Evolutionary conservation across 2,888 invertebrate genomes (phyloP).

Genomic region (Tetragonula carbonaria): DNA sequence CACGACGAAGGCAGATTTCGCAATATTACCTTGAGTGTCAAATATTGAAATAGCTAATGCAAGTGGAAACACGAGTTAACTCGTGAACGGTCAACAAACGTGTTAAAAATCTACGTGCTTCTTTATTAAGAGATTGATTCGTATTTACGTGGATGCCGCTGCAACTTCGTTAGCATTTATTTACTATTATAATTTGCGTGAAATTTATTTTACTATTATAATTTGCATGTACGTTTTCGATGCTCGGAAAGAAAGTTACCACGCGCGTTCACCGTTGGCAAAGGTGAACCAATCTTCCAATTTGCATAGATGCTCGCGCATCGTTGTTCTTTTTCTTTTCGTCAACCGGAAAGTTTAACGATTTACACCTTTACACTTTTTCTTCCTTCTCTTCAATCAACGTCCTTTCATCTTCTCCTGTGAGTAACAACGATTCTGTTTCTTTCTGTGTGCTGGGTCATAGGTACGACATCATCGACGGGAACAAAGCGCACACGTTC

Average conservation of each 20-base stretch:
- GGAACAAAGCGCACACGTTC: conserved; percentile 91
- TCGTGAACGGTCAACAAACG: too few species aligned
- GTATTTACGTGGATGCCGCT: conserved; percentile 33
- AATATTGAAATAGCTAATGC: too few species aligned
- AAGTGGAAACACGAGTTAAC: too few species aligned
- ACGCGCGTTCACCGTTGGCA: conserved; percentile 7
- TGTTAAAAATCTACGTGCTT: too few species aligned
- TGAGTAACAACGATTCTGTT: neutral
- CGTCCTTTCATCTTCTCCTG: too few species aligned
- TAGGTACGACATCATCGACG: conserved; percentile 92
- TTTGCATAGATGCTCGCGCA: conserved; percentile 31
- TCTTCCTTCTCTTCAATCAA: too few species aligned
- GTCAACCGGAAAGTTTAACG: neutral
- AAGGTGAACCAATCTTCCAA: conserved; percentile 4
- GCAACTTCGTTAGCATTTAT: conserved; percentile 52
- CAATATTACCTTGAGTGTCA: too few species aligned
- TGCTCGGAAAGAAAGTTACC: conserved; percentile 31
- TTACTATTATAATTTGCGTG: conserved; percentile 54
- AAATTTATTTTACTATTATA: conserved; percentile 32
- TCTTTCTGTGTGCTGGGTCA: conserved; percentile 4
- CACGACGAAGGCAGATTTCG: too few species aligned
- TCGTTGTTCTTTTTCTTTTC: neutral
- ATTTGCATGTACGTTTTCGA: conserved; percentile 14
- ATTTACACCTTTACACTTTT: neutral
- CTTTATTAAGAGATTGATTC: conserved; percentile 32